phyloP scores from a whole-genome alignment of 2,797 vertebrate species.

The Propithecus deckenii region DNA sequence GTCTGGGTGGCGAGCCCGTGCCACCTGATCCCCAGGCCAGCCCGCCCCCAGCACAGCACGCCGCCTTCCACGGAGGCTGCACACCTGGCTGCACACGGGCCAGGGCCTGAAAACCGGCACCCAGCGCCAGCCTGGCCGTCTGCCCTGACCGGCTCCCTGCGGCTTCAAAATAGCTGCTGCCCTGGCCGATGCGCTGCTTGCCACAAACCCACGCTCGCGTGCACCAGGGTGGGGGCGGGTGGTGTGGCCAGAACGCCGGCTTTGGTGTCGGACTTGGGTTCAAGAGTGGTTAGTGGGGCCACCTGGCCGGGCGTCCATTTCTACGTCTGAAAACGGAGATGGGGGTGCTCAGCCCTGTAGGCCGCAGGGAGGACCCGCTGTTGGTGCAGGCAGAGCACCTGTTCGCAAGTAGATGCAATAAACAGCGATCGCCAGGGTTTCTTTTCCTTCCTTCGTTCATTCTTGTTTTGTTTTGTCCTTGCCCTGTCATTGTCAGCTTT shows the following conservation, averaged over 20 bases:
- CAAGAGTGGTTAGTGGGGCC: background rate
- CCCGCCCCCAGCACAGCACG: too few relatives aligned
- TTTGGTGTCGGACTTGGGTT: background rate
- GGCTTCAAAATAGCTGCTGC: background rate
- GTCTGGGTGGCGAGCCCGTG: background rate
- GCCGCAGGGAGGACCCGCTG: background rate
- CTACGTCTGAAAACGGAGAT: background rate
- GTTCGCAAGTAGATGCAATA: fast-evolving
- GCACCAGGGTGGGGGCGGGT: background rate
- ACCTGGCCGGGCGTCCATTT: background rate
- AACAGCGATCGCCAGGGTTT: fast-evolving
- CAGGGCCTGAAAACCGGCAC: background rate
- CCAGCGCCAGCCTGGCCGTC: conserved; percentile 13
- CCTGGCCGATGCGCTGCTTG: background rate
- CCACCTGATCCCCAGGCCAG: background rate
- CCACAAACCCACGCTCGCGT: background rate
- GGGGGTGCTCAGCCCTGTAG: background rate
- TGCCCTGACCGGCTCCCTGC: background rate
- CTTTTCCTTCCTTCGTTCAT: too few relatives aligned
- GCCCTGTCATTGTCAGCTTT: background rate
- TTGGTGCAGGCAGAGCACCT: fast-evolving
- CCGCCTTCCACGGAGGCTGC: background rate
- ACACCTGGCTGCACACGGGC: conserved; percentile 42
- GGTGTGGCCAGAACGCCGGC: background rate
- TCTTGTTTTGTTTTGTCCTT: background rate